Percentiles rank a stretch among this genome's conserved stretches.
phyloP scores from a whole-genome alignment of 35 echinoderm and acorn worm species.

The Lytechinus variegatus region DNA sequence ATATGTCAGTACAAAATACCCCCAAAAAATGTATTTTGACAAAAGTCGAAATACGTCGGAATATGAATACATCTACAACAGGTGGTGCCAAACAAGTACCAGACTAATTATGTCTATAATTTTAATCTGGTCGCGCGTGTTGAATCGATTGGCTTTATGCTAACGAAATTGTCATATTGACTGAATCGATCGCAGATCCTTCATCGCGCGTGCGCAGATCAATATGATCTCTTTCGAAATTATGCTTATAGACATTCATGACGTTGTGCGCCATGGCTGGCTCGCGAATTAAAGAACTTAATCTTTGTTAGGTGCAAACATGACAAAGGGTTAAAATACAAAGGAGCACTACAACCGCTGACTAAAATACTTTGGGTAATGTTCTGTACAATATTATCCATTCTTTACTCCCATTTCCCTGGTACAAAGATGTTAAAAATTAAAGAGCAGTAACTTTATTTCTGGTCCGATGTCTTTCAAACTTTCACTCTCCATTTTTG shows the following conservation, averaged over 20 bases:
- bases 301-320: not conserved
- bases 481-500: too few species aligned
- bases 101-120: not conserved
- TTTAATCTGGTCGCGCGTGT: conserved; percentile 16
- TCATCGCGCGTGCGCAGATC: not conserved
- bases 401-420: too few species aligned
- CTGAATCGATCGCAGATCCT: not conserved
- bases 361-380: too few species aligned
- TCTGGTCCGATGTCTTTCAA: too few species aligned
- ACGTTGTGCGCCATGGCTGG: not conserved
- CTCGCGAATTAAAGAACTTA: not conserved
- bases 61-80: not conserved
- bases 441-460: too few species aligned
- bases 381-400: too few species aligned
- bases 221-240: not conserved
- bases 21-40: too few species aligned
- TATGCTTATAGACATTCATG: not conserved
- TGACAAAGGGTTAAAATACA: not conserved
- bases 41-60: too few species aligned
- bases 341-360: too few species aligned
- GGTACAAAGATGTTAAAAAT: too few species aligned
- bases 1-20: too few species aligned
- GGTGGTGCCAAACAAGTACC: not conserved
- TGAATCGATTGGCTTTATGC: not conserved
- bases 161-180: not conserved